These are phyloP conservation scores for Piscicola geometra DNA, from an alignment of 2,888 invertebrate genomes.

Conservation along the genomic window DNA sequence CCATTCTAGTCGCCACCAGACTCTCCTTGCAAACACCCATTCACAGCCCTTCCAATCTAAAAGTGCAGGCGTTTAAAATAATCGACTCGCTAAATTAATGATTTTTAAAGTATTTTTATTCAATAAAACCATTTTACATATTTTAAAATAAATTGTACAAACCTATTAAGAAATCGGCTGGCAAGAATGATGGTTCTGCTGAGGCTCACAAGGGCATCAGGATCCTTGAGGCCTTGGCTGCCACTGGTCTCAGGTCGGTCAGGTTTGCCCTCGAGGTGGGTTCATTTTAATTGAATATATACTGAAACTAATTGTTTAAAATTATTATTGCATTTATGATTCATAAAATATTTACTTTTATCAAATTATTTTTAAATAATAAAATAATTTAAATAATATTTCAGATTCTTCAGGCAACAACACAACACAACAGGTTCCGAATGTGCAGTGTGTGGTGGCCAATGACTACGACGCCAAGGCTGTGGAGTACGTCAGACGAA, in stretches of 20 bases:
- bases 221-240: conserved; percentile 88
- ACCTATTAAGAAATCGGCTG: conserved; percentile 18
- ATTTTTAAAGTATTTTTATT: too few relatives aligned
- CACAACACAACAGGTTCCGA: conserved; percentile 61
- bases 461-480: conserved; percentile 83
- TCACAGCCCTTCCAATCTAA: neutral
- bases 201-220: conserved; percentile 49
- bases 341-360: too few relatives aligned
- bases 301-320: neutral
- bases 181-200: conserved; percentile 10
- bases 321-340: too few relatives aligned
- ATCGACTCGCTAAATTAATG: too few relatives aligned
- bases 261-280: conserved; percentile 82
- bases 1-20: conserved; percentile 52
- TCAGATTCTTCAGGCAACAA: neutral
- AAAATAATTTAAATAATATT: neutral
- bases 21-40: conserved; percentile 43
- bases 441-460: conserved; percentile 70
- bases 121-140: too few relatives aligned
- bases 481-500: conserved; percentile 75
- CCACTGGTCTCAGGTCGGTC: conserved; percentile 89
- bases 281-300: neutral
- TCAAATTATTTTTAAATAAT: neutral
- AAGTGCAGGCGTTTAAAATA: neutral
- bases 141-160: too few relatives aligned